Percentiles rank a stretch among this genome's conserved stretches.
phyloP scores from a whole-genome alignment of 2,888 invertebrate species.

The Cephus runcator region DNA sequence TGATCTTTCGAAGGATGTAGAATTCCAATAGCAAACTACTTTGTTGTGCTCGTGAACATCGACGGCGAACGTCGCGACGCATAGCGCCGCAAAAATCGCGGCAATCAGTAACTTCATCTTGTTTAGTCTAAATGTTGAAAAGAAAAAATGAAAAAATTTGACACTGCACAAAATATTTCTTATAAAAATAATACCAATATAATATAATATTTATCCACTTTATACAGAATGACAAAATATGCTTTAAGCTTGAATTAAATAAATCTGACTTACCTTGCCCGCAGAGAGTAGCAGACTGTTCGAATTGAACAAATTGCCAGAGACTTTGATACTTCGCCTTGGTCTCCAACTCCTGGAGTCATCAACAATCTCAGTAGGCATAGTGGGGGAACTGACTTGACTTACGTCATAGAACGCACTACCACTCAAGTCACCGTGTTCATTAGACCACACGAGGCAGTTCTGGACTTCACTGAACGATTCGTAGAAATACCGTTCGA shows the following conservation, averaged over 20 bases:
- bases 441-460: neutral
- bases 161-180: too few relatives aligned
- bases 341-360: slow-evolving; percentile 17
- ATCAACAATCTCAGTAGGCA: neutral
- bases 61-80: slow-evolving; percentile 56
- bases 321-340: slow-evolving; percentile 49
- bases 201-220: neutral
- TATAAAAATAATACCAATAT: neutral
- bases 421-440: neutral
- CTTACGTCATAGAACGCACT: slow-evolving; percentile 43
- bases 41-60: slow-evolving; percentile 68
- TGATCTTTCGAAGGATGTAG: slow-evolving; percentile 74
- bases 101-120: slow-evolving; percentile 48
- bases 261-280: slow-evolving; percentile 38
- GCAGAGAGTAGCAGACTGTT: slow-evolving; percentile 47
- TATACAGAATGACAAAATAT: neutral
- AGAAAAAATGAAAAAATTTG: neutral
- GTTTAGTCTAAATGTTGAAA: slow-evolving; percentile 3
- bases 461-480: neutral
- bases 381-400: slow-evolving; percentile 39
- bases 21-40: slow-evolving; percentile 80
- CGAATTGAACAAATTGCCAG: slow-evolving; percentile 30
- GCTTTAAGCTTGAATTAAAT: neutral
- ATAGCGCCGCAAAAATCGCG: slow-evolving; percentile 47
- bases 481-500: neutral